Percentiles rank a stretch among this genome's conserved stretches.
phyloP scores from a whole-genome alignment of 1,140 invertebrate genomes.

The Parasteatoda tepidariorum region DNA sequence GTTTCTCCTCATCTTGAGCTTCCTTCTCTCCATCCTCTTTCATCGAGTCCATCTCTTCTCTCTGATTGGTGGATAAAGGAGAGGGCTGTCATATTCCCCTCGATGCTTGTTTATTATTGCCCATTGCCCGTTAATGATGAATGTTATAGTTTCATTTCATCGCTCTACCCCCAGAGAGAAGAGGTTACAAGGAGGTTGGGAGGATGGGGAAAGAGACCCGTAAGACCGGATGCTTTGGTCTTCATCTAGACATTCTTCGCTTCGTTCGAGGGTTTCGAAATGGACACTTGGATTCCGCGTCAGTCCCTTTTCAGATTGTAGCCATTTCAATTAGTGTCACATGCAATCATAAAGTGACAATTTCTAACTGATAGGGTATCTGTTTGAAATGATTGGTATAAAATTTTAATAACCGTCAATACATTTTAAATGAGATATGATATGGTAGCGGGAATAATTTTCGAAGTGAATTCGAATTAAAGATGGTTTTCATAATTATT shows the following conservation, averaged over 20 bases:
- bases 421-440: too few relatives aligned
- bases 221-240: neutral
- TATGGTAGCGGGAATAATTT: too few relatives aligned
- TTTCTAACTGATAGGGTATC: too few relatives aligned
- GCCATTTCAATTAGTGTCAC: slow-evolving; percentile 51
- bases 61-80: slow-evolving; percentile 42
- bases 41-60: slow-evolving; percentile 22
- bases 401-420: too few relatives aligned
- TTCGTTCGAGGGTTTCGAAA: slow-evolving; percentile 1
- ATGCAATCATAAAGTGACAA: slow-evolving; percentile 14
- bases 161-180: neutral
- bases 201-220: too few relatives aligned
- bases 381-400: too few relatives aligned
- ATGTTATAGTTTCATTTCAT: slow-evolving; percentile 58
- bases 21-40: neutral
- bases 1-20: slow-evolving; percentile 1
- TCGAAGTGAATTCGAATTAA: too few relatives aligned
- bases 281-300: neutral
- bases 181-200: neutral
- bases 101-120: slow-evolving; percentile 56
- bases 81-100: slow-evolving; percentile 31
- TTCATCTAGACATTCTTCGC: neutral
- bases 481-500: too few relatives aligned
- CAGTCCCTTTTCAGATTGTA: neutral
- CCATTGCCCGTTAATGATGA: slow-evolving; percentile 57